Evolutionary conservation across 2,888 invertebrate species (phyloP).

Genomic region (Zygaena filipendulae): DNA sequence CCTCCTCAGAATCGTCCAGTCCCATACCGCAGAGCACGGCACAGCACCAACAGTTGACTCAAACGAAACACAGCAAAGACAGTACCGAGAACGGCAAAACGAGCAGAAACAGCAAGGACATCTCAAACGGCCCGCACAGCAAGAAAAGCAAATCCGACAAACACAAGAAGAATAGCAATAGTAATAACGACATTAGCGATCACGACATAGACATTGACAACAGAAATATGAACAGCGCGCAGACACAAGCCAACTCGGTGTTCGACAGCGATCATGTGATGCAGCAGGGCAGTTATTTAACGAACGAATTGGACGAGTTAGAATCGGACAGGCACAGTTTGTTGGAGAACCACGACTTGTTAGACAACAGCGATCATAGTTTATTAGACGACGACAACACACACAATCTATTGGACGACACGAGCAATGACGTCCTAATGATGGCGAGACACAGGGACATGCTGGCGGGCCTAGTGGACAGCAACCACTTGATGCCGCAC

Average conservation of each 20-base stretch:
- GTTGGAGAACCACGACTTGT: constrained; percentile 53
- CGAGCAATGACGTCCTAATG: constrained; percentile 43
- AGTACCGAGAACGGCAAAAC: constrained; percentile 45
- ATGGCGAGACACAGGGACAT: constrained; percentile 54
- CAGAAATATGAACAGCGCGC: constrained; percentile 15
- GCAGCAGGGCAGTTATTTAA: constrained; percentile 37
- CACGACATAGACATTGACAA: not conserved
- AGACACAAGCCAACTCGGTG: constrained; percentile 26
- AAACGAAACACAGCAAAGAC: constrained; percentile 58
- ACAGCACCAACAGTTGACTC: constrained; percentile 39
- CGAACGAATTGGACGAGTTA: constrained; percentile 52
- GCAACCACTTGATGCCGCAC: constrained; percentile 40
- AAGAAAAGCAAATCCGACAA: constrained; percentile 56
- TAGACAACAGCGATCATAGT: constrained; percentile 58
- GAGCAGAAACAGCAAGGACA: constrained; percentile 47
- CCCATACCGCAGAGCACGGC: constrained; percentile 47
- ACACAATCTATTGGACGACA: constrained; percentile 47
- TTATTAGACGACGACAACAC: constrained; percentile 50
- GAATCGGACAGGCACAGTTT: constrained; percentile 62
- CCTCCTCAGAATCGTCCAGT: constrained; percentile 62
- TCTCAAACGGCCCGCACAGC: constrained; percentile 49
- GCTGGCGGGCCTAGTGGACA: constrained; percentile 48
- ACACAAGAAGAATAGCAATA: constrained; percentile 64
- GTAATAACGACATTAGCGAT: constrained; percentile 32
- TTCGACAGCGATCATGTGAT: constrained; percentile 52